These are phyloP conservation scores for Paradisaea rubra DNA, from an alignment of 2,113 vertebrate genomes.

Conservation along the genomic window DNA sequence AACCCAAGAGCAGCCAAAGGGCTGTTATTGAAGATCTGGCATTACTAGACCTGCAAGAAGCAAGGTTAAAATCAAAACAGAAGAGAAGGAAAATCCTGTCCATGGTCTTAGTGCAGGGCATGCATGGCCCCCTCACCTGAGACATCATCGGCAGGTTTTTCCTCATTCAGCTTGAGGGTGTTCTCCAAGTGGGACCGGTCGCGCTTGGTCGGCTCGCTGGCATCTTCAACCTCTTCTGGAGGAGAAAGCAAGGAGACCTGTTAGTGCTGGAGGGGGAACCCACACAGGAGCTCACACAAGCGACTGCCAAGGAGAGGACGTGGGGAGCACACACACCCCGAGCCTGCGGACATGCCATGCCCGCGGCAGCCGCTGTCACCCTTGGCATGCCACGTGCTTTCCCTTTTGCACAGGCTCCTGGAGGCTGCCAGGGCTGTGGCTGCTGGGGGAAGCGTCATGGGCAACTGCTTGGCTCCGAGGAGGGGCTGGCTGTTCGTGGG, in stretches of 20 bases:
- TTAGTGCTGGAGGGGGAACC: not conserved
- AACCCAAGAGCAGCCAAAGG: not conserved
- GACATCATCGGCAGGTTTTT: constrained; percentile 86
- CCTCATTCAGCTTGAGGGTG: constrained; percentile 87
- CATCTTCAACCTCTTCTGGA: constrained; percentile 81
- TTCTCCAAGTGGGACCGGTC: constrained; percentile 92
- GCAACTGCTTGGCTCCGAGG: not conserved
- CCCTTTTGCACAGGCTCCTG: not conserved
- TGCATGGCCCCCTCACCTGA: constrained; percentile 70
- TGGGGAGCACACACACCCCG: not conserved
- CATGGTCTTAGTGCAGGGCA: not conserved
- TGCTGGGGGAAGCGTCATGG: not conserved
- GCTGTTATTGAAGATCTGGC: not conserved
- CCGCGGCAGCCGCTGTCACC: fast-evolving
- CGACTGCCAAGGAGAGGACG: not conserved
- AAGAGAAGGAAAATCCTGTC: not conserved
- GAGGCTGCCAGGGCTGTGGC: not conserved
- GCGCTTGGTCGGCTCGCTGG: constrained; percentile 70
- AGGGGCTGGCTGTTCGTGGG: not conserved
- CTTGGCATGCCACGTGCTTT: fast-evolving
- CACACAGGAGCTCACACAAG: not conserved
- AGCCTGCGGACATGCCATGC: fast-evolving
- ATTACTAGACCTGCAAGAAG: not conserved
- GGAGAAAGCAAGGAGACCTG: not conserved
- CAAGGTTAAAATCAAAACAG: not conserved